Conservation (phyloP, 1,140 invertebrate genomes). For the Andrena cerasifolii region DNA sequence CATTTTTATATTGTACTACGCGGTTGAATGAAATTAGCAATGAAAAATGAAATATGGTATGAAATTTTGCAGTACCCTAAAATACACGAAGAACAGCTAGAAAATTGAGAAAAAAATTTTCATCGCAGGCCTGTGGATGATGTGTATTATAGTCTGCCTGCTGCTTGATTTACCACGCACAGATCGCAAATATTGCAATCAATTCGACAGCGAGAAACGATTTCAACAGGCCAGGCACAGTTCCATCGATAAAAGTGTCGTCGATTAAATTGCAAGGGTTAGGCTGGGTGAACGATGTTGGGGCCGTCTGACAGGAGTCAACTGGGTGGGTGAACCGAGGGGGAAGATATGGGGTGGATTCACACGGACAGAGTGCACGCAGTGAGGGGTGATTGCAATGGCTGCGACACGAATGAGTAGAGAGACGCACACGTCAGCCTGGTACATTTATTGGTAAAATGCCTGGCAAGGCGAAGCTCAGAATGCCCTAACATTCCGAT, state of each 20-base stretch:
- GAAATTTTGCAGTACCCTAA: too few species aligned
- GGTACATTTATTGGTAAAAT: slow-evolving; percentile 70
- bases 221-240: not conserved
- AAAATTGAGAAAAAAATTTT: too few species aligned
- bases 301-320: not conserved
- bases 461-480: slow-evolving; percentile 42
- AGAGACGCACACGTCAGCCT: slow-evolving; percentile 60
- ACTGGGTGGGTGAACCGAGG: not conserved
- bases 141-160: too few species aligned
- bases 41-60: too few species aligned
- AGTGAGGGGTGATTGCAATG: not conserved
- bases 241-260: not conserved
- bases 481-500: slow-evolving; percentile 43
- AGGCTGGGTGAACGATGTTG: not conserved
- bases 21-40: too few species aligned
- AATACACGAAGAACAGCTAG: too few species aligned
- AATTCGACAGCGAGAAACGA: too few species aligned
- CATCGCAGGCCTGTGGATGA: too few species aligned
- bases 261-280: not conserved
- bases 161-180: too few species aligned
- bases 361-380: slow-evolving; percentile 42
- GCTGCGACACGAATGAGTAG: slow-evolving; percentile 14
- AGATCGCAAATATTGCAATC: too few species aligned
- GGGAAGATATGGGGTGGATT: slow-evolving; percentile 39
- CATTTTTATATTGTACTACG: too few species aligned